Conservation (phyloP, 2,888 invertebrate species). For the Frankliniella fusca region DNA sequence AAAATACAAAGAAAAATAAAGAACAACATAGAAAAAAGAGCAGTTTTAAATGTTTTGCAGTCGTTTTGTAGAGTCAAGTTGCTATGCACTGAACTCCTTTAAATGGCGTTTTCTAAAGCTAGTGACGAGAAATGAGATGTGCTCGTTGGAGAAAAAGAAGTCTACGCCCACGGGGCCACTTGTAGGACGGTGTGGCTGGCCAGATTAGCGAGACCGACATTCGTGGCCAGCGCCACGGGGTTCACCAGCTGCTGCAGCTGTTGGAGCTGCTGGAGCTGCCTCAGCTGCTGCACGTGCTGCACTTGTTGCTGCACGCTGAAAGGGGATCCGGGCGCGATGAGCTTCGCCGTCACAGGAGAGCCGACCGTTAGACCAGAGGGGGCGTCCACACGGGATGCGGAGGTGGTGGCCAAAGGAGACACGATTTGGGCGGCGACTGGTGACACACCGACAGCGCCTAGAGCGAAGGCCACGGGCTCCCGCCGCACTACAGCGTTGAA, state of each 20-base stretch:
- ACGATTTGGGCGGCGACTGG: constrained; percentile 30
- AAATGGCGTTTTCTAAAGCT: no score
- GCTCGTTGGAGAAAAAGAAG: no score
- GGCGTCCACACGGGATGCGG: background rate
- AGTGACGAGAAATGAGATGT: background rate
- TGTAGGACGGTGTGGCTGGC: background rate
- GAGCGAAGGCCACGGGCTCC: constrained; percentile 32
- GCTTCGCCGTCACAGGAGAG: no score
- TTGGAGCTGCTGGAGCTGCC: background rate
- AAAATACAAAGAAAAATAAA: no score
- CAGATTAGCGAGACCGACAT: background rate
- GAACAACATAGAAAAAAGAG: no score
- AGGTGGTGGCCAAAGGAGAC: constrained; percentile 33
- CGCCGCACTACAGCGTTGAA: constrained; percentile 38
- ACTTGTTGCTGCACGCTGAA: background rate
- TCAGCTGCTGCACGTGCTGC: background rate
- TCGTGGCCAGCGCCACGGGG: background rate
- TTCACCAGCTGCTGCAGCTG: constrained; percentile 14
- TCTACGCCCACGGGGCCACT: background rate
- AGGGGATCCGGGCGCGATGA: background rate
- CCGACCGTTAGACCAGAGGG: background rate
- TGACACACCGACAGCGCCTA: constrained; percentile 33
- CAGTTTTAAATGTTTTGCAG: no score
- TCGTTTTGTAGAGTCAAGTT: no score
- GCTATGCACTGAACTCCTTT: no score